Conservation (phyloP, 2,797 vertebrate genomes). For the Hypotaenidia philippensis region DNA sequence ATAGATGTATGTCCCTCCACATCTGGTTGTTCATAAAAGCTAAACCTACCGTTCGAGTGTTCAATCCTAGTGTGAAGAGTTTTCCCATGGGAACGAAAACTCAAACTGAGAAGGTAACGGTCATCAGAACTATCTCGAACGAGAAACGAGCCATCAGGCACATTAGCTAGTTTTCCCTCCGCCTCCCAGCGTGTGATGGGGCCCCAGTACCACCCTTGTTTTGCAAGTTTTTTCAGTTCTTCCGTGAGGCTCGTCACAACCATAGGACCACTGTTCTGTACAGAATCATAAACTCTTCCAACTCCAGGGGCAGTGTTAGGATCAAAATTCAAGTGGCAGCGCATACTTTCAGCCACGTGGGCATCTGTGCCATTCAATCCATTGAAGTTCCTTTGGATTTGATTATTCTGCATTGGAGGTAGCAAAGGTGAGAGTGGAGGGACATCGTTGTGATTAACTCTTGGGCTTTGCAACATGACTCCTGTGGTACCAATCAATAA, state of each 20-base stretch:
- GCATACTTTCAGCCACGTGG: conserved; percentile 90
- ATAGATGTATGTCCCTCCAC: conserved; percentile 98
- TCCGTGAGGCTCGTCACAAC: conserved; percentile 96
- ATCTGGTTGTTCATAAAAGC: conserved; percentile 98
- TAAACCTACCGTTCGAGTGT: conserved; percentile 98
- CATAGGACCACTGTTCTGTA: conserved; percentile 94
- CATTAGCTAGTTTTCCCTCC: conserved; percentile 93
- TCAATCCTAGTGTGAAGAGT: conserved; percentile 98
- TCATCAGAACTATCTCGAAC: conserved; percentile 98
- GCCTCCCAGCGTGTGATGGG: conserved; percentile 99
- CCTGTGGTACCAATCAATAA: conserved; percentile 89
- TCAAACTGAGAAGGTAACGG: conserved; percentile 96
- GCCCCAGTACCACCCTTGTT: conserved; percentile 99
- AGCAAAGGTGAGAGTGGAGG: conserved; percentile 94
- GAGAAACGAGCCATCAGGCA: conserved; percentile 95
- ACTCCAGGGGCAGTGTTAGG: conserved; percentile 95
- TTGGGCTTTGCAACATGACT: conserved; percentile 90
- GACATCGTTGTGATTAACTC: conserved; percentile 79
- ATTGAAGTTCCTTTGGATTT: conserved; percentile 91
- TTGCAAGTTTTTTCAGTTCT: conserved; percentile 97
- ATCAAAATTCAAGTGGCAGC: conserved; percentile 97
- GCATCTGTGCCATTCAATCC: conserved; percentile 88
- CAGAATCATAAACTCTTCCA: conserved; percentile 94
- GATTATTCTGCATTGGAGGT: conserved; percentile 89
- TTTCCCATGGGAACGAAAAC: conserved; percentile 97